These are phyloP conservation scores for Ceratosolen solmsi DNA, from an alignment of 1,140 invertebrate genomes.

Conservation along the genomic window DNA sequence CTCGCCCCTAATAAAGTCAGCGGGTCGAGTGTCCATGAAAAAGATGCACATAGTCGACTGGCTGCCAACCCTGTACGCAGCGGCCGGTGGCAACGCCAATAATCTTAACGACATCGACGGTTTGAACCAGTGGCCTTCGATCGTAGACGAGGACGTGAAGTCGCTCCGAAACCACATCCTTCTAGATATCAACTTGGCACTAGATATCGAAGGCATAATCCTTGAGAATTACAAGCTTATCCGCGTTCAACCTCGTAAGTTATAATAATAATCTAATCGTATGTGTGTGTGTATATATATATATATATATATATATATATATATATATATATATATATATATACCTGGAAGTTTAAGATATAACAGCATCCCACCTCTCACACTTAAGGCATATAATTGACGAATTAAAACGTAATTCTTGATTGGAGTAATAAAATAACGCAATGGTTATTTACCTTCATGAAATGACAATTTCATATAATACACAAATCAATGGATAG, in stretches of 20 bases:
- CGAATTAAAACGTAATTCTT: no score
- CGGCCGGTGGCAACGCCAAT: slow-evolving; percentile 72
- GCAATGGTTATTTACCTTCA: no score
- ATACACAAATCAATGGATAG: no score
- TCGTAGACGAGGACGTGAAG: slow-evolving; percentile 49
- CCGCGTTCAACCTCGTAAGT: slow-evolving; percentile 40
- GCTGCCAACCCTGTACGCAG: slow-evolving; percentile 66
- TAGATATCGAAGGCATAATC: slow-evolving; percentile 55
- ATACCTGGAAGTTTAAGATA: no score
- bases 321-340: no score
- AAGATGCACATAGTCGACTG: slow-evolving; percentile 77
- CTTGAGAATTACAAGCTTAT: slow-evolving; percentile 61
- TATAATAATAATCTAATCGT: no score
- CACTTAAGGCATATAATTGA: no score
- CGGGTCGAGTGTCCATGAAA: slow-evolving; percentile 74
- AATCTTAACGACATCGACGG: slow-evolving; percentile 68
- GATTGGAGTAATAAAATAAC: no score
- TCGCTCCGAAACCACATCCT: slow-evolving; percentile 52
- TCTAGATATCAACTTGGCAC: slow-evolving; percentile 62
- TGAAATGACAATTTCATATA: no score
- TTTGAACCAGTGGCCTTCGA: slow-evolving; percentile 72
- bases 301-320: no score
- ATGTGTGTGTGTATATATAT: no score
- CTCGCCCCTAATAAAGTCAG: slow-evolving; percentile 72
- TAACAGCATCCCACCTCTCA: no score